phyloP scores from a whole-genome alignment of 2,113 vertebrate species.

The Cygnus atratus region DNA sequence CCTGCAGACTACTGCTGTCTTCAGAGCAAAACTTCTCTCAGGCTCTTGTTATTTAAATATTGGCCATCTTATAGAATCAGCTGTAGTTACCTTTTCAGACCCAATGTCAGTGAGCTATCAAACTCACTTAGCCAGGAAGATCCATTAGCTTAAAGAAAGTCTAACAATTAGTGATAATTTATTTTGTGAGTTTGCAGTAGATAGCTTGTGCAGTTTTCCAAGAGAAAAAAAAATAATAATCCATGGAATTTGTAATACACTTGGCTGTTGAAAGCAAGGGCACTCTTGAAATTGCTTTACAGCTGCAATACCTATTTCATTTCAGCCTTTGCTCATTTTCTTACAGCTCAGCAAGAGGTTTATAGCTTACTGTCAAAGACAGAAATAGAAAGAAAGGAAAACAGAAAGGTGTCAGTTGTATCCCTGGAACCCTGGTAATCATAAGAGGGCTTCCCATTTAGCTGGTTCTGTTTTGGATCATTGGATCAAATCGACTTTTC shows the following conservation, averaged over 20 bases:
- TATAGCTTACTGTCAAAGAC: background rate
- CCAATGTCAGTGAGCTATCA: background rate
- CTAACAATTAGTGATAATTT: background rate
- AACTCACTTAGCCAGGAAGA: background rate
- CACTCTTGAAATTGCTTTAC: background rate
- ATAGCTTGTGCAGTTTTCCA: background rate
- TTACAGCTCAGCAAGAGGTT: background rate
- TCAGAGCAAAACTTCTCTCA: background rate
- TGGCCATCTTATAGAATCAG: background rate
- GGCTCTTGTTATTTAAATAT: background rate
- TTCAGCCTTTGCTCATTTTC: background rate
- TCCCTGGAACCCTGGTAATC: background rate
- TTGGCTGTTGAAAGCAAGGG: background rate
- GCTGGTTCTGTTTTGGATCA: background rate
- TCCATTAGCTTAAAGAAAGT: background rate
- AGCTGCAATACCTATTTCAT: background rate
- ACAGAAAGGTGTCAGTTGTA: background rate
- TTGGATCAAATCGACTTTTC: constrained; percentile 3
- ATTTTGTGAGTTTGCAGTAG: background rate
- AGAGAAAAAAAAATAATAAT: background rate
- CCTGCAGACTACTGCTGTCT: background rate
- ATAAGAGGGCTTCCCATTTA: background rate
- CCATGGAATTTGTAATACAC: background rate
- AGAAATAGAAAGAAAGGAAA: constrained; percentile 7
- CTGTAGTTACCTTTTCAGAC: background rate